Percentiles rank a stretch among this genome's conserved stretches.
phyloP scores from a whole-genome alignment of 2,888 invertebrate species.

The Serripes groenlandicus region DNA sequence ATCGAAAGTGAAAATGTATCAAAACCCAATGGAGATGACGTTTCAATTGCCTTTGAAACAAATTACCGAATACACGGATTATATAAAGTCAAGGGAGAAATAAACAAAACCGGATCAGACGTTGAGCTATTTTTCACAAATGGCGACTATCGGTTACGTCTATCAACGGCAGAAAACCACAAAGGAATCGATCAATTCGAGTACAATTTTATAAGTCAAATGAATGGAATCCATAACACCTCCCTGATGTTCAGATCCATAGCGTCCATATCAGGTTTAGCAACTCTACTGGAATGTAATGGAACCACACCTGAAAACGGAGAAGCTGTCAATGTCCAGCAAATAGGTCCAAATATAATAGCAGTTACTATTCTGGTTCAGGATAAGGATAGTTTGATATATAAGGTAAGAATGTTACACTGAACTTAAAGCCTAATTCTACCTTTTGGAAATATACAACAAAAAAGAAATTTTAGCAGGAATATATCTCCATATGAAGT shows the following conservation, averaged over 20 bases:
- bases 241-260: conserved; percentile 26
- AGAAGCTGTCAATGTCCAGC: conserved; percentile 34
- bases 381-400: conserved; percentile 57
- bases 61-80: conserved; percentile 7
- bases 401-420: too few relatives aligned
- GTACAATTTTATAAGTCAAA: conserved; percentile 26
- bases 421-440: too few relatives aligned
- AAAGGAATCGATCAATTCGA: conserved; percentile 21
- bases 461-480: too few relatives aligned
- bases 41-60: not conserved
- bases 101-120: not conserved
- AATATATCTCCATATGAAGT: too few relatives aligned
- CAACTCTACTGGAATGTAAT: conserved; percentile 9
- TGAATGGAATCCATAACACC: not conserved
- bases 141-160: not conserved
- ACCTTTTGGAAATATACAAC: too few relatives aligned
- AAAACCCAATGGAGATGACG: too few relatives aligned
- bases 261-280: not conserved
- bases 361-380: conserved; percentile 35
- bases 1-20: too few relatives aligned
- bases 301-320: not conserved
- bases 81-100: conserved; percentile 21
- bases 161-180: conserved; percentile 14
- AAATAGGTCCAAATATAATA: conserved; percentile 38
- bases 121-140: not conserved